phyloP scores from a whole-genome alignment of 2,797 vertebrate genomes.

The Anguilla marmorata region DNA sequence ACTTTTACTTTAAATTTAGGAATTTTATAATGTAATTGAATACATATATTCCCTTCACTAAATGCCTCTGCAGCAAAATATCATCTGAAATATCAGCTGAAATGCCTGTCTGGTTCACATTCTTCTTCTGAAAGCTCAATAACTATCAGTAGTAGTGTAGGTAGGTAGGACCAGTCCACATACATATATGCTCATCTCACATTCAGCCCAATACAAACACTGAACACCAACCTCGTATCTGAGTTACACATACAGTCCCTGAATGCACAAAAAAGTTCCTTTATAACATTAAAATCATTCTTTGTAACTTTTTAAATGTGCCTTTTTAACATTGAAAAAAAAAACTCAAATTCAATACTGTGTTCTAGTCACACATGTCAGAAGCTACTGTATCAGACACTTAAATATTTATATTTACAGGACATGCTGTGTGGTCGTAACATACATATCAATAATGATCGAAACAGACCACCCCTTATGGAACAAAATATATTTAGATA shows the following conservation, averaged over 20 bases:
- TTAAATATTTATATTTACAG: conserved; percentile 17
- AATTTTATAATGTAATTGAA: neutral
- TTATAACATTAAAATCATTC: conserved; percentile 40
- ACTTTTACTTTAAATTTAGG: neutral
- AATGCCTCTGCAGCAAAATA: neutral
- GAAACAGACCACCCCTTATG: neutral
- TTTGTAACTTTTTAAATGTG: neutral
- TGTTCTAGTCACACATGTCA: neutral
- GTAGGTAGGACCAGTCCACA: neutral
- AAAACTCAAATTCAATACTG: conserved; percentile 14
- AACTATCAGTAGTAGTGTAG: neutral
- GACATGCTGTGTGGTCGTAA: neutral
- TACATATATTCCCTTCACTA: neutral
- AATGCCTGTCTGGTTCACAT: neutral
- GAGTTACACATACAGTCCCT: neutral
- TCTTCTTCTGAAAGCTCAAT: neutral
- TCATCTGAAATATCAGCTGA: neutral
- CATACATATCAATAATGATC: neutral
- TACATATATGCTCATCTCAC: neutral
- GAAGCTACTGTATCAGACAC: neutral
- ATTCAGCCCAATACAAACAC: neutral
- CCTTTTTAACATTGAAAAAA: neutral
- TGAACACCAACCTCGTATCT: neutral
- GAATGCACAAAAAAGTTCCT: conserved; percentile 42
- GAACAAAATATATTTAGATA: neutral